Evolutionary conservation across 2,797 vertebrate species (phyloP).

Genomic region (Pelochelys cantorii): DNA sequence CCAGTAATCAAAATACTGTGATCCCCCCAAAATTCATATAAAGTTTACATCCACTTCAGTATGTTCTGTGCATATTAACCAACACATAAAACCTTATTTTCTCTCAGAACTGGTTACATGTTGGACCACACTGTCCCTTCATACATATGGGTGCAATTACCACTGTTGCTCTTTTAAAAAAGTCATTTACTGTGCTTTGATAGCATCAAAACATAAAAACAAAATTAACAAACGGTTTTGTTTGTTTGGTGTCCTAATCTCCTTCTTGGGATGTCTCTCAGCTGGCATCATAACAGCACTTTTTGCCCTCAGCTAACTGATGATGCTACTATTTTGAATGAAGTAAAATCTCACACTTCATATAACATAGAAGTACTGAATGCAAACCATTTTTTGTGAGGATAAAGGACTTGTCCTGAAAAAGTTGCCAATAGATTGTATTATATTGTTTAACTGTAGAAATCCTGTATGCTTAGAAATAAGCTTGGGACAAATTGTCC

Average conservation of each 20-base stretch:
- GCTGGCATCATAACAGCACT: background rate
- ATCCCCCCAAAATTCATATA: background rate
- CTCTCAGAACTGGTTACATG: background rate
- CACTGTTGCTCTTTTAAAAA: background rate
- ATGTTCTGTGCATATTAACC: background rate
- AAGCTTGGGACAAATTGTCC: background rate
- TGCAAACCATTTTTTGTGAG: background rate
- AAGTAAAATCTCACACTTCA: background rate
- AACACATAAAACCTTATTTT: background rate
- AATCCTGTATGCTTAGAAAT: background rate
- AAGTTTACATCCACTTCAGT: background rate
- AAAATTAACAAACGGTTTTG: background rate
- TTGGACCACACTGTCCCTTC: background rate
- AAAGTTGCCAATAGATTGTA: background rate
- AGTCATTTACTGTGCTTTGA: background rate
- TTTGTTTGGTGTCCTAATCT: background rate
- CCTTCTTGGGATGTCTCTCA: background rate
- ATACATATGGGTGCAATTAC: background rate
- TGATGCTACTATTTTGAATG: background rate
- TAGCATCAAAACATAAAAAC: background rate
- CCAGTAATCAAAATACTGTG: conserved; percentile 12
- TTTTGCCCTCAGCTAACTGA: background rate
- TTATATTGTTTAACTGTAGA: background rate
- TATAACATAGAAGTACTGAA: background rate
- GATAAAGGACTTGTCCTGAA: background rate